Evolutionary conservation across 1,140 invertebrate genomes (phyloP).

Genomic region (Oscheius sp.): DNA sequence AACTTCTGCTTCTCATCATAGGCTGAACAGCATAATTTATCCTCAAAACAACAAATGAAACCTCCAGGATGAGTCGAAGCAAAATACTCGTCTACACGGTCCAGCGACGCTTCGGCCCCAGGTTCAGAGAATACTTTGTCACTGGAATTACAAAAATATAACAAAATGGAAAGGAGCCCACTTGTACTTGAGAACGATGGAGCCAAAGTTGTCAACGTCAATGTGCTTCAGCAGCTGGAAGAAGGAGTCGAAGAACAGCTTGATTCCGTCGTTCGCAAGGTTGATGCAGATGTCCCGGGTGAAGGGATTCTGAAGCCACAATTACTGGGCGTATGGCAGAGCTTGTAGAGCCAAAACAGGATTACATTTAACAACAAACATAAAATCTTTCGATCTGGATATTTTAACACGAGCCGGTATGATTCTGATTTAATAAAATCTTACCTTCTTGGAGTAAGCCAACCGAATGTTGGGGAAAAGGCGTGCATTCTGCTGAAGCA

Average conservation of each 20-base stretch:
- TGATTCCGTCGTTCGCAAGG: conserved; percentile 55
- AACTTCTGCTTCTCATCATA: conserved; percentile 58
- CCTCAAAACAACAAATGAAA: conserved; percentile 7
- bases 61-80: conserved; percentile 59
- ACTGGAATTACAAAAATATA: conserved; percentile 36
- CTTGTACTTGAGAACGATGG: conserved; percentile 47
- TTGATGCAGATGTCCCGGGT: conserved; percentile 51
- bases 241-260: conserved; percentile 51
- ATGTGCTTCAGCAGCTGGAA: conserved; percentile 54
- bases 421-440: not conserved
- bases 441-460: conserved; percentile 55
- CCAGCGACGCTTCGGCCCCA: conserved; percentile 45
- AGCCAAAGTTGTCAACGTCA: conserved; percentile 56
- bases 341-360: no score
- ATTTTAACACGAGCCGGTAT: no score
- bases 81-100: conserved; percentile 54
- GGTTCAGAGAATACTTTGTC: conserved; percentile 54
- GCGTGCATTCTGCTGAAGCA: conserved; percentile 49
- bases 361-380: no score
- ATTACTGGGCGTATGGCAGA: no score
- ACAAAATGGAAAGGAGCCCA: conserved; percentile 8
- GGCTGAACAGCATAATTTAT: conserved; percentile 35
- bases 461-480: conserved; percentile 53
- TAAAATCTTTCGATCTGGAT: no score
- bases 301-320: conserved; percentile 49